Evolutionary conservation across 2,113 vertebrate genomes (phyloP), one percentile per base, ranked within the genome.

Genomic region (Atrichornis clamosus): DNA sequence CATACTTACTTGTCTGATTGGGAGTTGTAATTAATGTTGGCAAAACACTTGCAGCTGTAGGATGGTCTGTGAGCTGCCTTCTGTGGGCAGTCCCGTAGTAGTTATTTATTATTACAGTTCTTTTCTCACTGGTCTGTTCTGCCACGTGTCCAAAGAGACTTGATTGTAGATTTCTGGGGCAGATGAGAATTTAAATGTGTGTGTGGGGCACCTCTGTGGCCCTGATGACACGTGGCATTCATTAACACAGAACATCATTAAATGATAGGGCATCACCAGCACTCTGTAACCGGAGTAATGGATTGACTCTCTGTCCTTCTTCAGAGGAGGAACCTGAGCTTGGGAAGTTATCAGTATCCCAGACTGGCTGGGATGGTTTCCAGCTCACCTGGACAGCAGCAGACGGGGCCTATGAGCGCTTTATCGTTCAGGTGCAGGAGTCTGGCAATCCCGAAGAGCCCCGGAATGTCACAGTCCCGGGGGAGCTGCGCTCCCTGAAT

Each of bases 351-450:
- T 97, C 97, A 3, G 95, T 99, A 39, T 97, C 98, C 20, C 53
- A 98, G 32, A 92, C 99, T 92, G 98, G 98, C 93, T 99, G 99
- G 99, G 98, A 99, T 96, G 98, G 98, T 97, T 98, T 99, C 98
- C 98, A 96, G 90, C 96, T 99, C 97, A 98, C 98, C 97, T 99
- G 99, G 99, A 98, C 97, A 4, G 97, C 99, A 41, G 97, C 98
- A 0, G 98, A 98, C 3, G 98, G 98, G 44, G 96, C 93, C 75
- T 99, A 98, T 97, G 98, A 99, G 64, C 97, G 60, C 93, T 99
- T 99, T 98, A 59, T 99, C 96, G 72, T 99, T 86, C 98, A 99
- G 98, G 98, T 99, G 94, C 98, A 97, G 52, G 98, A 99, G 58
- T 49, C 97, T 10, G 98, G 98, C 77, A 94, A 62, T 2, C 93